phyloP scores from a whole-genome alignment of 64 coral and sea anemone genomes.

The Trachythela sp. region DNA sequence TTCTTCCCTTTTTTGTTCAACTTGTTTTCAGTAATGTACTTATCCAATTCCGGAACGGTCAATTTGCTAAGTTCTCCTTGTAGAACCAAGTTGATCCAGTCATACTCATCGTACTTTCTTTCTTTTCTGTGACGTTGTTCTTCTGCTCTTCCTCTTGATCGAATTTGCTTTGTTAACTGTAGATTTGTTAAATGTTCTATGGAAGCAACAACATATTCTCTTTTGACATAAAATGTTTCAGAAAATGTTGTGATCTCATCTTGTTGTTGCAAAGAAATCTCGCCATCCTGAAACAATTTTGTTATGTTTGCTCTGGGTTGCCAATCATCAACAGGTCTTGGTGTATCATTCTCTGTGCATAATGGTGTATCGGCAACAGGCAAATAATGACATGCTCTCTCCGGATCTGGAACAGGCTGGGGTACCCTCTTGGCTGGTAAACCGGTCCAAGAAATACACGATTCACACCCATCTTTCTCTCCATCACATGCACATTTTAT shows the following conservation, averaged over 20 bases:
- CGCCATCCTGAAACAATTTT: constrained; percentile 33
- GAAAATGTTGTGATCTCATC: constrained; percentile 40
- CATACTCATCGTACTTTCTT: constrained; percentile 20
- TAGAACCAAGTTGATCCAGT: constrained; percentile 34
- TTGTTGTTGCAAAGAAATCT: constrained; percentile 28
- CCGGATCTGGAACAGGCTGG: constrained; percentile 24
- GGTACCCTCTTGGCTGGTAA: constrained; percentile 33
- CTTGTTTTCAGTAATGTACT: constrained; percentile 34
- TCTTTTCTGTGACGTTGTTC: constrained; percentile 11
- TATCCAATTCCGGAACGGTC: constrained; percentile 34
- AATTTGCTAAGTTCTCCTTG: constrained; percentile 39
- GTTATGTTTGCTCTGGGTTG: constrained; percentile 50
- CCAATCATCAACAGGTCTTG: constrained; percentile 49
- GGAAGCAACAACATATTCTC: constrained; percentile 37
- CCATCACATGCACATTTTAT: not conserved
- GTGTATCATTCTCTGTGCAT: not conserved
- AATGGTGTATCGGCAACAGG: constrained; percentile 18
- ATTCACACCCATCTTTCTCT: constrained; percentile 19
- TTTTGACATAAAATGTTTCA: constrained; percentile 48
- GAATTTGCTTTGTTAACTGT: constrained; percentile 24
- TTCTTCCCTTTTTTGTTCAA: constrained; percentile 39
- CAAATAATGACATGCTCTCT: constrained; percentile 36
- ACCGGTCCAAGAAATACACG: constrained; percentile 38
- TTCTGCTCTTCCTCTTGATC: constrained; percentile 18
- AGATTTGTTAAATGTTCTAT: constrained; percentile 33